Evolutionary conservation across 2,888 invertebrate genomes (phyloP), one percentile per base, ranked within the genome.

Genomic region (Synanthedon formicaeformis): DNA sequence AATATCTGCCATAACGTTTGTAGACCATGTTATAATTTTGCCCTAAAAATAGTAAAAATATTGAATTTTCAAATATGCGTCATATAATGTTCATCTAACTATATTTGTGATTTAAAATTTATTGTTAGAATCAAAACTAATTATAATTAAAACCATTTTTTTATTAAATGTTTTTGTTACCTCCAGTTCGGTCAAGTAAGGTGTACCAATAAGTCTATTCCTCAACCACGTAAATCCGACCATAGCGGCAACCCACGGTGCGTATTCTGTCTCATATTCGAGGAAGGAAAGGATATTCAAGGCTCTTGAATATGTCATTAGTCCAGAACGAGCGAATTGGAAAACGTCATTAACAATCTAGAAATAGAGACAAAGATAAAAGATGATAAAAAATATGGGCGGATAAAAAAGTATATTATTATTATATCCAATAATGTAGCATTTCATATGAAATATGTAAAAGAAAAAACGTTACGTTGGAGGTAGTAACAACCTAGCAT

Each of bases 241-340:
- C 4, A 90, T 69, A 0, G 93, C 93, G 0, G 93, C 87, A 4
- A 88, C 84, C 96, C 96, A 96, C 0, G 96, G 95, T n/a, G 93
- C 83, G 63, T 94, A 94, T 12, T 92, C 89, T 0, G 75, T 88
- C 73, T 94, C 94, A 10, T 88, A 78, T 52, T 81, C 74, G 57
- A 97, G 81, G 81, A 95, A 97, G 1, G 89, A 84, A 0, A 92
- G 83, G 23, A 94, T 84, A 13, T 89, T 81, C 49, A 96, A 87
- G 0, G 93, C 91, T n/a, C 88, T 74, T 0, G 75, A 70, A 66
- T 94, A 94, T 1, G 73, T 64, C 56, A 93, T 78, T 18, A 89
- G 62, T 2, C 90, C 90, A n/a, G 91, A 89, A 51, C 92, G 89
- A n/a, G 94, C 94, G 54, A 93, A 87, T 74, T 92, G 92, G 61